Base-by-base conservation (phyloP, 1,140 invertebrate genomes). In the Drosophila nigrodunni region DNA sequence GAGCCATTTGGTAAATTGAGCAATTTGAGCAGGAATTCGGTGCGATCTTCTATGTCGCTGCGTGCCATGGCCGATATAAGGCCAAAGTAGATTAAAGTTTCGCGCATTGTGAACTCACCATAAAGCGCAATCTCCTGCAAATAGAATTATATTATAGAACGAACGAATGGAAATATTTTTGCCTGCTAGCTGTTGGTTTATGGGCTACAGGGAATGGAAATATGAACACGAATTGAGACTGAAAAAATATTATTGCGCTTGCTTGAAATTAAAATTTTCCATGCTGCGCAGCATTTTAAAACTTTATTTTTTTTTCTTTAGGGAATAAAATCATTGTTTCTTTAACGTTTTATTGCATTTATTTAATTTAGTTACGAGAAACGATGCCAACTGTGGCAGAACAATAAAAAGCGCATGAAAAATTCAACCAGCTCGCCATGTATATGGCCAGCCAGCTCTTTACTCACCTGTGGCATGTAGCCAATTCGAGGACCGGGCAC, bases 31-130 rank as follows among this genome's bases (percentile, higher is more conserved):
- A 98, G 93, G 93, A 98, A 98, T 77, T 96, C 95, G 25, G 96
- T 94, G 87, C 96, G 95, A 67, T 95, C 94, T 44, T 96, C 95
- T 3, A 98, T 95, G 80, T 96, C 94, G 4, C 93, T 86, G 0
- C 95, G 95, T 1, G 93, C 93, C 96, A 98, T 97, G 9, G 96
- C 96, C 61, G 96, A 95, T 58, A 98, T 95, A 94, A 97, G 96
- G 2, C 98, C 98, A 91, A 98, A 99, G 92, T 98, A 99, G 69
- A 96, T 95, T 91, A 98, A 94, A 0, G 97, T 98, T 92, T 99
- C 98, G 39, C 95, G 93, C 62, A 98, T 98, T 1, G 97, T 96
- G 91, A 98, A 98, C 92, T 98, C 97, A 3, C 96, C 95, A 87
- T 98, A 98, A 7, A 99, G 93, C 0, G 98, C 97, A 13, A 97